Base-by-base conservation (phyloP, 64 coral and sea anemone species). In the Exaiptasia diaphana region DNA sequence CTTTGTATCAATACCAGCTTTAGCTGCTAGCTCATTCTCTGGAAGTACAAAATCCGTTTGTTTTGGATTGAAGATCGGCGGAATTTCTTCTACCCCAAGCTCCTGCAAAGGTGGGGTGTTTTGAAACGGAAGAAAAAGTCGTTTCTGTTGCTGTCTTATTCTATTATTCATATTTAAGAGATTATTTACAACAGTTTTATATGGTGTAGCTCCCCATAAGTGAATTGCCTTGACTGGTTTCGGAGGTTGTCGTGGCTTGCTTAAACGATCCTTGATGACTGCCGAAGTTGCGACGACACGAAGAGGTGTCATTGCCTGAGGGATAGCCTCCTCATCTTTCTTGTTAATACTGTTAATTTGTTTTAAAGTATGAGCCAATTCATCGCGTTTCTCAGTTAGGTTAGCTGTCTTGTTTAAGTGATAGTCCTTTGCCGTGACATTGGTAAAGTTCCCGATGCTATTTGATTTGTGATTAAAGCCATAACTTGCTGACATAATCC, bases 181-280 rank as follows among this genome's bases (percentile, higher is more conserved):
- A 39, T 87, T 93, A 42, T 71, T 33, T 10, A 93, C 0, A 21
- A 93, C 85, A 14, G 86, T 87, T 12, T 88, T 93, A 36, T 82
- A 93, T 0, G 90, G 90, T 32, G 90, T 93, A 1, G 85, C 49
- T 28, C 90, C 90, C 90, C 90, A 93, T 25, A 93, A 69, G 55
- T 93, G 90, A 70, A 93, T 88, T 12, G 90, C 90, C 28, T 93
- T 93, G n/a, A 93, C 57, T 41, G 90, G 78, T 49, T 49, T 49
- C 9, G 38, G 33, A 32, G 41, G 24, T 45, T 65, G 13, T 48
- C 40, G 36, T 58, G 61, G 75, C 17, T 71, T 81, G 26, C 74
- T 94, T 4, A 88, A 64, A 14, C 86, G 85, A 56, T 70, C 85
- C 70, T 88, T 88, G 41, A 94, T 88, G 27, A 88, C 91, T 39